Evolutionary conservation across 1,140 invertebrate genomes (phyloP).

Genomic region (Metaphire vulgaris): DNA sequence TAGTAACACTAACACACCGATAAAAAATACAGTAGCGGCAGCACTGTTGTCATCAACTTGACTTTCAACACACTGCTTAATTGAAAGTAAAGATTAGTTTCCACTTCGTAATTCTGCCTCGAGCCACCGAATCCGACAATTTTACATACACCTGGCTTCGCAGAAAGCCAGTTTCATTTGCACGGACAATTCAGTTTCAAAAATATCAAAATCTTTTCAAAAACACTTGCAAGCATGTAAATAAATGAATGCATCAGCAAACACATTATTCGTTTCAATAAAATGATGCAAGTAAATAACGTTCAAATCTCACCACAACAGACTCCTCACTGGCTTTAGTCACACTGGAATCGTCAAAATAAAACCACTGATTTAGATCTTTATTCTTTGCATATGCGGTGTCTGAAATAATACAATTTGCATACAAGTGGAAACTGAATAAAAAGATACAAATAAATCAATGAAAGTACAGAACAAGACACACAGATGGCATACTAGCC

Average conservation of each 20-base stretch:
- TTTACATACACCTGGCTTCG: background rate
- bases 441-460: background rate
- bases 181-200: background rate
- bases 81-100: background rate
- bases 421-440: background rate
- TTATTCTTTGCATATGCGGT: slow-evolving; percentile 57
- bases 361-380: slow-evolving; percentile 55
- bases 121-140: background rate
- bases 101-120: too few relatives aligned
- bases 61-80: background rate
- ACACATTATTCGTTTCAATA: background rate
- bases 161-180: background rate
- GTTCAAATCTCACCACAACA: slow-evolving; percentile 39
- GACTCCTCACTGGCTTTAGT: slow-evolving; percentile 39
- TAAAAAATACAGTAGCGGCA: background rate
- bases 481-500: too few relatives aligned
- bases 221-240: background rate
- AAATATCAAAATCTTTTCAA: slow-evolving; percentile 7
- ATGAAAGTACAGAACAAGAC: slow-evolving; percentile 1
- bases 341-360: slow-evolving; percentile 60
- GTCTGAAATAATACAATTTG: slow-evolving; percentile 42
- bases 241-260: background rate
- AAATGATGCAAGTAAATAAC: background rate
- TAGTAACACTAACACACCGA: background rate
- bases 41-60: background rate